A percentile compares a stretch with the other conserved stretches of the same genome.
phyloP scores from a whole-genome alignment of 2,113 vertebrate genomes.

The Sander lucioperca region DNA sequence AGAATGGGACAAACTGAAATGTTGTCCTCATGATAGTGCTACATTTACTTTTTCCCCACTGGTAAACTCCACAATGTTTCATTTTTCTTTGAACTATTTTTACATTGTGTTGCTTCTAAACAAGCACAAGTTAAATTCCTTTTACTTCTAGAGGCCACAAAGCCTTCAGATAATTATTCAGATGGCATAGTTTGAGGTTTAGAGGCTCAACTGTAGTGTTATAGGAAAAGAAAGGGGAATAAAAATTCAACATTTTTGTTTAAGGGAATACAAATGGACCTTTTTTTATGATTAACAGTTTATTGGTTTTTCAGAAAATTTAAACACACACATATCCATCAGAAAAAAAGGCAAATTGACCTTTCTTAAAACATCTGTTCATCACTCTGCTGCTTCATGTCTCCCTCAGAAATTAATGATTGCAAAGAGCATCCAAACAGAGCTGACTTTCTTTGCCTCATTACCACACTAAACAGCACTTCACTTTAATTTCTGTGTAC shows the following conservation, averaged over 20 bases:
- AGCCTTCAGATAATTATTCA: not conserved
- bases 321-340: no score
- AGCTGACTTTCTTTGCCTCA: not conserved
- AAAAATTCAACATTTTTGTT: not conserved
- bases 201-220: not conserved
- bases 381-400: not conserved
- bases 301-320: no score
- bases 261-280: not conserved
- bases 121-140: not conserved
- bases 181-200: not conserved
- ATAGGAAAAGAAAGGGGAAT: not conserved
- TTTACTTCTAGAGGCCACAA: not conserved
- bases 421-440: not conserved
- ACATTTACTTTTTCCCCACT: no score
- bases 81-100: no score
- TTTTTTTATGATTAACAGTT: not conserved
- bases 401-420: not conserved
- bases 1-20: no score
- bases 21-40: no score
- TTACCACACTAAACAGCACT: not conserved
- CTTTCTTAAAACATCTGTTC: slow-evolving; percentile 18
- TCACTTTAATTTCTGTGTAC: not conserved
- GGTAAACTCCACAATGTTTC: no score
- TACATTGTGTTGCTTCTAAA: not conserved
- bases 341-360: not conserved